These are phyloP conservation scores for Synaphobranchus kaupii DNA, from an alignment of 2,797 vertebrate genomes.

Conservation along the genomic window DNA sequence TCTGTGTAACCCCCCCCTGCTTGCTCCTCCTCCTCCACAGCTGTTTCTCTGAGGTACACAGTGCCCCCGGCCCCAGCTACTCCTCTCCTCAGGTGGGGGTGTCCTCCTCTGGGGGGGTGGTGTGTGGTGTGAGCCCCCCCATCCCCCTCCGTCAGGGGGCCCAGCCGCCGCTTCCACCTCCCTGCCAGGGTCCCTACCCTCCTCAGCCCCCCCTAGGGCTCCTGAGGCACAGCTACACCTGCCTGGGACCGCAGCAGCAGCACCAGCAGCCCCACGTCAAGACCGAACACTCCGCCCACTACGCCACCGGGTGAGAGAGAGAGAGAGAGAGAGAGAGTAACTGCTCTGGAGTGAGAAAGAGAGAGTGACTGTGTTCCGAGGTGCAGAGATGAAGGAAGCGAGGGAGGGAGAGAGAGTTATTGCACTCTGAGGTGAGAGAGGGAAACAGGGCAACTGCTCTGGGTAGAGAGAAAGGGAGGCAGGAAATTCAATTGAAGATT, in stretches of 20 bases:
- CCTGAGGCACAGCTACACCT: conserved; percentile 82
- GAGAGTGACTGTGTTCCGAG: not conserved
- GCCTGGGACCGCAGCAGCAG: conserved; percentile 75
- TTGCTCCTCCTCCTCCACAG: conserved; percentile 52
- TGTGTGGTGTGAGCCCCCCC: conserved; percentile 78
- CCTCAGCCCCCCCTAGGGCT: conserved; percentile 80
- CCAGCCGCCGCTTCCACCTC: conserved; percentile 62
- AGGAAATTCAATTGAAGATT: not conserved
- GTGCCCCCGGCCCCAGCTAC: conserved; percentile 74
- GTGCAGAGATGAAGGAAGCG: not conserved
- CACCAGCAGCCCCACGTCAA: conserved; percentile 80
- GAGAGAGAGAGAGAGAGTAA: not conserved
- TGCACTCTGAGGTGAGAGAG: conserved; percentile 40
- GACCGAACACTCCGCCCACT: conserved; percentile 89
- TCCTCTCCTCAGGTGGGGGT: conserved; percentile 82
- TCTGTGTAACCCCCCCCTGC: not conserved
- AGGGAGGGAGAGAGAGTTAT: conserved; percentile 31
- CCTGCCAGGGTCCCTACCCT: conserved; percentile 73
- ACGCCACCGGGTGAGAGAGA: conserved; percentile 77
- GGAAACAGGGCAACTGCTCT: conserved; percentile 34
- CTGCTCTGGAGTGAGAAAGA: not conserved
- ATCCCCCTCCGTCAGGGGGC: conserved; percentile 71
- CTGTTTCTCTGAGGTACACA: conserved; percentile 82
- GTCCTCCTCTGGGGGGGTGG: conserved; percentile 76
- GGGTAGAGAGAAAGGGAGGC: not conserved